phyloP scores from a whole-genome alignment of 2,888 invertebrate genomes.

The Nephrotoma appendiculata region DNA sequence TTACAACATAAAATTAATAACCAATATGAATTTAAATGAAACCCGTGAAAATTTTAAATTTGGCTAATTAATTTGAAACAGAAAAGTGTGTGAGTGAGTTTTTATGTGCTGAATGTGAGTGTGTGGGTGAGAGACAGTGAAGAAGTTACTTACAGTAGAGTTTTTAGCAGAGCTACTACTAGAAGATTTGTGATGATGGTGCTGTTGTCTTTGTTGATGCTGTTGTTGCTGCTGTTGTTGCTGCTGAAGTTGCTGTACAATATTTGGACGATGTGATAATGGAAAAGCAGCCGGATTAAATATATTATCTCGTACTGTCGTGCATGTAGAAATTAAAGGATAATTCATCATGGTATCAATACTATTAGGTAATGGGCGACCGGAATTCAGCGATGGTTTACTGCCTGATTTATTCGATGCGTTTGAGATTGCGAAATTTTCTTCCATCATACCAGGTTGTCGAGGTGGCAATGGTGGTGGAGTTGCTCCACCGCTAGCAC shows the following conservation, averaged over 20 bases:
- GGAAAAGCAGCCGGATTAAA: conserved; percentile 26
- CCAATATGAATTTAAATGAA: background rate
- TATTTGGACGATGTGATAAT: conserved; percentile 30
- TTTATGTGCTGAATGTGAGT: conserved; percentile 4
- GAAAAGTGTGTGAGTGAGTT: background rate
- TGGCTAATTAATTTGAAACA: background rate
- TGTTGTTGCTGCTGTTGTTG: conserved; percentile 24
- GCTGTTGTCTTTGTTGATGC: conserved; percentile 12
- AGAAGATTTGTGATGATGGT: background rate
- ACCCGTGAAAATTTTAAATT: background rate
- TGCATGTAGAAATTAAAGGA: conserved; percentile 32
- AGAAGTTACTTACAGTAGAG: conserved; percentile 27
- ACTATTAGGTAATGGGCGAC: conserved; percentile 27
- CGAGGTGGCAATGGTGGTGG: conserved; percentile 47
- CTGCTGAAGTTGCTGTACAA: conserved; percentile 31
- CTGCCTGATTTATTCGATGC: conserved; percentile 6
- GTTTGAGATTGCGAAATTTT: conserved; percentile 14
- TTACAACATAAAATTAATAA: background rate
- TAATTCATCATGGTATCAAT: conserved; percentile 30
- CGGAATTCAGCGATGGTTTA: background rate
- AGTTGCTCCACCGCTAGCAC: conserved; percentile 17
- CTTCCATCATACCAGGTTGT: conserved; percentile 33
- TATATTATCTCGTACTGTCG: conserved; percentile 30
- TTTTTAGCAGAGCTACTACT: conserved; percentile 12
- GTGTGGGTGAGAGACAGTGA: background rate